These are phyloP conservation scores for Sebastes vulpes DNA, from an alignment of 2,797 vertebrate genomes.

Conservation along the genomic window DNA sequence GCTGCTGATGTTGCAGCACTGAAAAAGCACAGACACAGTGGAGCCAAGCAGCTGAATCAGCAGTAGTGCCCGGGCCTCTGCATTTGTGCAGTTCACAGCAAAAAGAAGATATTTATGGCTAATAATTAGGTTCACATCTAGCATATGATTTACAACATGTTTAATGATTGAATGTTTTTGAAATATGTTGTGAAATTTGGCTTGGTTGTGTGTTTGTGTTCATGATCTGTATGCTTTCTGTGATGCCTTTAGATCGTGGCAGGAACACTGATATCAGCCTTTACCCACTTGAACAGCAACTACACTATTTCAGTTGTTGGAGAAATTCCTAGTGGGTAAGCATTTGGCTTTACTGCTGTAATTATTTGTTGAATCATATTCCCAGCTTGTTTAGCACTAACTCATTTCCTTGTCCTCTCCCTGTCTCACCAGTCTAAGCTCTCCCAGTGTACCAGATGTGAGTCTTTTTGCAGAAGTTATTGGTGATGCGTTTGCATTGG, in stretches of 20 bases:
- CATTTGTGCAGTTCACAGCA: slow-evolving; percentile 65
- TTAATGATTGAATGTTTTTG: slow-evolving; percentile 43
- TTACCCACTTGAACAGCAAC: slow-evolving; percentile 76
- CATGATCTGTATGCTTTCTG: slow-evolving; percentile 27
- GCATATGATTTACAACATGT: slow-evolving; percentile 46
- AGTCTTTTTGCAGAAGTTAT: slow-evolving; percentile 86
- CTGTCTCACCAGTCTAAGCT: slow-evolving; percentile 84
- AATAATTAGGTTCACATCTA: slow-evolving; percentile 65
- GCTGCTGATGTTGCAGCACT: slow-evolving; percentile 59
- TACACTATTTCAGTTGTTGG: slow-evolving; percentile 91
- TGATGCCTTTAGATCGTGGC: slow-evolving; percentile 87
- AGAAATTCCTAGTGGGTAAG: slow-evolving; percentile 93
- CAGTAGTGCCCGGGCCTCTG: slow-evolving; percentile 9
- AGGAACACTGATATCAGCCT: slow-evolving; percentile 91
- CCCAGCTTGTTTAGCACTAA: neutral
- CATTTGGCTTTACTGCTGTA: slow-evolving; percentile 1
- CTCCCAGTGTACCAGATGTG: slow-evolving; percentile 84
- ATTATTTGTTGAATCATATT: slow-evolving; percentile 6
- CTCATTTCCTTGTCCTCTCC: neutral
- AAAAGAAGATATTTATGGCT: slow-evolving; percentile 39
- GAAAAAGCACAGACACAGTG: slow-evolving; percentile 49
- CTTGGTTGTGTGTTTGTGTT: neutral
- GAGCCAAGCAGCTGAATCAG: slow-evolving; percentile 71
- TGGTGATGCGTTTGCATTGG: slow-evolving; percentile 94
- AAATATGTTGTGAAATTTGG: neutral